Evolutionary conservation across 2,113 vertebrate species (phyloP).

Genomic region (Mobula hypostoma): DNA sequence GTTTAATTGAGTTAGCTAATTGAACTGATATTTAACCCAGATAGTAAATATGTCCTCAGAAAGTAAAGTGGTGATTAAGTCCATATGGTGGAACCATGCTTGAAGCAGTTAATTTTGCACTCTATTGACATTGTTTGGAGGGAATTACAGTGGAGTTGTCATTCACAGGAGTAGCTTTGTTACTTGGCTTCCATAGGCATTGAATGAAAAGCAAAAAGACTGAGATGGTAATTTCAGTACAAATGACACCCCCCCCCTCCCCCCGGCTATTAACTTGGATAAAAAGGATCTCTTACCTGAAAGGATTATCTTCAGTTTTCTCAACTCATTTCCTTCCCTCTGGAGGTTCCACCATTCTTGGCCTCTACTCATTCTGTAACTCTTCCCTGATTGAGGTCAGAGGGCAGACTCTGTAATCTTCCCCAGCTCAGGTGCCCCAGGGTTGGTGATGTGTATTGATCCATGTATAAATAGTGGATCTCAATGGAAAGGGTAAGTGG

Average conservation of each 20-base stretch:
- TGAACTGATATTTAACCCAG: background rate
- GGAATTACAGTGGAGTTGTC: background rate
- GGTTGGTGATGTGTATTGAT: slow-evolving; percentile 5
- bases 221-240: background rate
- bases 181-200: background rate
- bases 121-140: no score
- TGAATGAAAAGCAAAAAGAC: background rate
- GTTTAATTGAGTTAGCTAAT: background rate
- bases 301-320: background rate
- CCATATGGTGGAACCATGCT: background rate
- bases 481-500: background rate
- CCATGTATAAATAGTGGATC: background rate
- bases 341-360: background rate
- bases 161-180: background rate
- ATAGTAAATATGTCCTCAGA: background rate
- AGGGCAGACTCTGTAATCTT: background rate
- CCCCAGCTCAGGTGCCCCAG: background rate
- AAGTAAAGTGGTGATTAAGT: background rate
- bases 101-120: background rate
- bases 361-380: background rate
- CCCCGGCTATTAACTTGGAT: background rate
- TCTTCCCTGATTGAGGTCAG: background rate
- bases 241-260: background rate
- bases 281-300: background rate
- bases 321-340: background rate